These are phyloP conservation scores for Porites lobata DNA, from an alignment of 92 coral and sea anemone genomes.

Conservation along the genomic window DNA sequence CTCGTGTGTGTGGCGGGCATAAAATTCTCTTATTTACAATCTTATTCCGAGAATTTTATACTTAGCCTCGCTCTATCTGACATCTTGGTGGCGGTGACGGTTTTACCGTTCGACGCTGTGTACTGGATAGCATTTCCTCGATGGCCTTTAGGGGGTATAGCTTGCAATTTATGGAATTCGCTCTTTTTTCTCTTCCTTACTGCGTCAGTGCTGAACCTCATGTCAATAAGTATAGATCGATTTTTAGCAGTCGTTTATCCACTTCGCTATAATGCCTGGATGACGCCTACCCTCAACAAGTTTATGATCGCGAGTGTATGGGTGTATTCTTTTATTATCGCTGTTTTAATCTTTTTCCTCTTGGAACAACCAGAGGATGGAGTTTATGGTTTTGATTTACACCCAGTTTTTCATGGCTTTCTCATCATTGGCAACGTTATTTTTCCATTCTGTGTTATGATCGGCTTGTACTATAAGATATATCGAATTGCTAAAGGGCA, in stretches of 20 bases:
- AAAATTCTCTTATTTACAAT: constrained; percentile 68
- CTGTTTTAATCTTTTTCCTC: constrained; percentile 64
- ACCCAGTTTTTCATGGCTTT: constrained; percentile 73
- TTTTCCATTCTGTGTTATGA: constrained; percentile 79
- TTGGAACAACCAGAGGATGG: constrained; percentile 75
- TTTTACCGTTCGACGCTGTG: constrained; percentile 80
- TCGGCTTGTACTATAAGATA: constrained; percentile 74
- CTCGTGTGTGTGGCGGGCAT: constrained; percentile 73
- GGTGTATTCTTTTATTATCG: constrained; percentile 74
- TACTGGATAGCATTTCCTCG: constrained; percentile 87
- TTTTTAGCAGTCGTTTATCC: constrained; percentile 92
- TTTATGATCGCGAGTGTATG: constrained; percentile 66
- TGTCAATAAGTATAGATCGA: constrained; percentile 89
- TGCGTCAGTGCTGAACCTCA: constrained; percentile 81
- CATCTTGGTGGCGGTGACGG: constrained; percentile 69
- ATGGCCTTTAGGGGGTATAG: constrained; percentile 78
- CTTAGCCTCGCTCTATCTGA: constrained; percentile 86
- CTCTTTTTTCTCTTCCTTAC: constrained; percentile 80
- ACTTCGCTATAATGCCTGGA: constrained; percentile 74
- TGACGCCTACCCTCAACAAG: constrained; percentile 65
- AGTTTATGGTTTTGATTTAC: constrained; percentile 75
- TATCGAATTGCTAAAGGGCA: constrained; percentile 82
- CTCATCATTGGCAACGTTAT: constrained; percentile 81
- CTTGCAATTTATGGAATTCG: constrained; percentile 89
- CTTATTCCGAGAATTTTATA: constrained; percentile 71